Conservation (phyloP, 2,113 vertebrate species). For the Equus quagga region DNA sequence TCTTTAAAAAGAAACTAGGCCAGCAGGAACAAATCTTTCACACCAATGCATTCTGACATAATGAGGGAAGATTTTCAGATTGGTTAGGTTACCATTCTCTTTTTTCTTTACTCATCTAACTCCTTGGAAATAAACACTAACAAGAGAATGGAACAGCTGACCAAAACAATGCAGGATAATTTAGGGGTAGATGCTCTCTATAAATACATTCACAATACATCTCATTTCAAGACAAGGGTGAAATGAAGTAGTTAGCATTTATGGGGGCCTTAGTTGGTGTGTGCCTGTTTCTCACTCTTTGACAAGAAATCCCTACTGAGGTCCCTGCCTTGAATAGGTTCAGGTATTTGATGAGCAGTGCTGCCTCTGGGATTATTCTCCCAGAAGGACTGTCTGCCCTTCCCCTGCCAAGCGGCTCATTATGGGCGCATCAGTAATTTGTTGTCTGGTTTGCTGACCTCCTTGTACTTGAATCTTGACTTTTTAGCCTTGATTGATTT, state of each 20-base stretch:
- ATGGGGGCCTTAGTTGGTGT: rapidly evolving
- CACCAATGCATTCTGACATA: not conserved
- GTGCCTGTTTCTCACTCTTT: not conserved
- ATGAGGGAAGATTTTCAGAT: not conserved
- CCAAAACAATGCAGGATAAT: not conserved
- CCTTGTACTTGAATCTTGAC: not conserved
- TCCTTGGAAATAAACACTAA: not conserved
- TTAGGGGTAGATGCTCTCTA: not conserved
- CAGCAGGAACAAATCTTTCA: not conserved
- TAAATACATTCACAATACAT: rapidly evolving
- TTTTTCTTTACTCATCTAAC: not conserved
- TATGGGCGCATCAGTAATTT: not conserved
- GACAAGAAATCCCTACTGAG: rapidly evolving
- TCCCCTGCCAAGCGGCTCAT: not conserved
- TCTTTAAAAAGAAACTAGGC: not conserved
- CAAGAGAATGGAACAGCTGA: not conserved
- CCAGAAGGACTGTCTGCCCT: rapidly evolving
- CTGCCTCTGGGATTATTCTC: too few relatives aligned
- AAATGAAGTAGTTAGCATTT: rapidly evolving
- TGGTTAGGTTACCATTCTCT: not conserved
- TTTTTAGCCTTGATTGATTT: not conserved
- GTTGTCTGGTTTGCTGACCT: not conserved
- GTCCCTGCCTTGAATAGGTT: rapidly evolving
- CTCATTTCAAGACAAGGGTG: not conserved
- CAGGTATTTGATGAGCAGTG: too few relatives aligned